Evolutionary conservation across 2,888 invertebrate species (phyloP).

Genomic region (Stratiomys singularior): DNA sequence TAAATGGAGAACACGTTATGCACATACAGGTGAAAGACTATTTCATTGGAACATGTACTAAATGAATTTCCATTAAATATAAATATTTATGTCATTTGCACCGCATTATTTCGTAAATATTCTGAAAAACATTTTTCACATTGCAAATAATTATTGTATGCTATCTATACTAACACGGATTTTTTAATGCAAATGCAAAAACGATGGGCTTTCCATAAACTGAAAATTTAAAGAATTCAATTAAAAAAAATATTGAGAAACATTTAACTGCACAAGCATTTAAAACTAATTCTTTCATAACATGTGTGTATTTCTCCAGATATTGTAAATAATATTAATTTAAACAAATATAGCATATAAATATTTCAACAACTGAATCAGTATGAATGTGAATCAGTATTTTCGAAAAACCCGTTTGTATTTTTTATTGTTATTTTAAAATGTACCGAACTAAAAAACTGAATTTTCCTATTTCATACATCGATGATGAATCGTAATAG

Average conservation of each 20-base stretch:
- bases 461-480: too few species aligned
- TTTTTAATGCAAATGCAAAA: slow-evolving; percentile 52
- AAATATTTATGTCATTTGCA: not conserved
- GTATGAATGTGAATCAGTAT: too few species aligned
- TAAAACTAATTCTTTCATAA: not conserved
- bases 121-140: not conserved
- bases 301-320: not conserved
- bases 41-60: not conserved
- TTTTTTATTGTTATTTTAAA: too few species aligned
- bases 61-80: not conserved
- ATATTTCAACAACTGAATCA: too few species aligned
- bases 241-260: slow-evolving; percentile 6
- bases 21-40: not conserved
- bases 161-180: slow-evolving; percentile 51
- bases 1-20: not conserved
- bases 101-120: not conserved
- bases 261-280: not conserved
- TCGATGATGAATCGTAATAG: too few species aligned
- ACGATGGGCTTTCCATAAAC: slow-evolving; percentile 51
- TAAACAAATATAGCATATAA: too few species aligned
- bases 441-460: too few species aligned
- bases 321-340: too few species aligned
- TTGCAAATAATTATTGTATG: slow-evolving; percentile 22
- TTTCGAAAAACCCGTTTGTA: too few species aligned
- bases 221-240: slow-evolving; percentile 42